Percentiles rank a stretch among this genome's conserved stretches.
Conservation (phyloP, 2,113 vertebrate genomes). For the Dicrurus megarhynchus region DNA sequence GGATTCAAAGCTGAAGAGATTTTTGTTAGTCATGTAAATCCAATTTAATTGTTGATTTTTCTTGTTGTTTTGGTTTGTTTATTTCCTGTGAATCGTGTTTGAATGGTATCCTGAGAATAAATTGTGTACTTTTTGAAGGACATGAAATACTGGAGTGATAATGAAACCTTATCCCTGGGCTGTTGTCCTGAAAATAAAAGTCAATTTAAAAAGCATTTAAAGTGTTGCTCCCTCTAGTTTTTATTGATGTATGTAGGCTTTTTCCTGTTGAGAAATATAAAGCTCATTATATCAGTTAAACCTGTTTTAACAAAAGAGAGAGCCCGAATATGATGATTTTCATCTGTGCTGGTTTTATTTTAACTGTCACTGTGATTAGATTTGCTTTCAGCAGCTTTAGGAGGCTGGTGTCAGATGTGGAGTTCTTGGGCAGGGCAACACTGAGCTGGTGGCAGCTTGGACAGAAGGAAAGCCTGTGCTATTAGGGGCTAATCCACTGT, state of each 20-base stretch:
- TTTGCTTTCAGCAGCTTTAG: neutral
- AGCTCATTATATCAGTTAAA: neutral
- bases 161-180: neutral
- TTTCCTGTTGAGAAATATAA: neutral
- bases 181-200: neutral
- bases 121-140: neutral
- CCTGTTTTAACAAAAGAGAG: neutral
- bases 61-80: neutral
- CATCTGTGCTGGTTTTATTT: neutral
- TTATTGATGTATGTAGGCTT: neutral
- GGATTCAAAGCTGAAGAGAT: neutral
- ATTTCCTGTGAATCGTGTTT: neutral
- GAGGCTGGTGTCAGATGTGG: neutral
- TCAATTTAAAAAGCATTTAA: constrained; percentile 1
- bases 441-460: neutral
- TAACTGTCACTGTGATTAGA: neutral
- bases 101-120: neutral
- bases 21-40: neutral
- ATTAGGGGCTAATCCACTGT: neutral
- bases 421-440: neutral
- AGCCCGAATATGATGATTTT: neutral
- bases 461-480: neutral
- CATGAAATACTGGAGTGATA: constrained; percentile 2
- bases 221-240: neutral
- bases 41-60: neutral